A percentile compares a stretch with the other conserved stretches of the same genome.
Evolutionary conservation across 2,797 vertebrate species (phyloP).

Genomic region (Eulemur coronatus): DNA sequence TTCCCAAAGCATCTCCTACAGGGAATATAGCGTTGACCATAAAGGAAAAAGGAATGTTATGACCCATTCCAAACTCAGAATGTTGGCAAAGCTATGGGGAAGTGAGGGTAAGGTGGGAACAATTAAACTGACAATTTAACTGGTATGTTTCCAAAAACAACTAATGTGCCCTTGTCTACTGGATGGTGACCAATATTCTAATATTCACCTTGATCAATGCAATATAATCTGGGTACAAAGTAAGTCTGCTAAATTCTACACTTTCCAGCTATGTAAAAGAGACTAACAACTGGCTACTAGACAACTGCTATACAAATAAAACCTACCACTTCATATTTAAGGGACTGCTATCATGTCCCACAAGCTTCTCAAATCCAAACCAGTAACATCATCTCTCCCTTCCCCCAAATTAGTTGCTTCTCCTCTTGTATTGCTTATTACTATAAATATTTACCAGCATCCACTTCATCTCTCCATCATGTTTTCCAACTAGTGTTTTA

Average conservation of each 20-base stretch:
- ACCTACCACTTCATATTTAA: background rate
- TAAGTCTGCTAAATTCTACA: background rate
- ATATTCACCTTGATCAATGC: background rate
- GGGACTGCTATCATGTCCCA: background rate
- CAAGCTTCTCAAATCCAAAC: background rate
- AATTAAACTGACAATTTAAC: background rate
- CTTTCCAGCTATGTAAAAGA: background rate
- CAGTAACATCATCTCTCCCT: background rate
- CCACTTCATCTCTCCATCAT: background rate
- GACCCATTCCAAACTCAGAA: constrained; percentile 6
- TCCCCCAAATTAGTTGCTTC: background rate
- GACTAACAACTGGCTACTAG: background rate
- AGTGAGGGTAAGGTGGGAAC: background rate
- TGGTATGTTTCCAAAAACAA: constrained; percentile 2
- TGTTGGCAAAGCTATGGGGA: background rate
- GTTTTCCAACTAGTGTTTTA: constrained; percentile 1
- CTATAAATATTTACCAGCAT: background rate
- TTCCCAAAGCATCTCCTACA: background rate
- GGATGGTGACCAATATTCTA: background rate
- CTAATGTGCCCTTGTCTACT: background rate
- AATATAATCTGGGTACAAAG: background rate
- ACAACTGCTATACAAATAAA: background rate
- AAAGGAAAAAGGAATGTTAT: background rate
- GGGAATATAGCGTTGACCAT: background rate
- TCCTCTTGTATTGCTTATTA: background rate